Conservation (phyloP, 2,113 vertebrate species). For the Eurypyga helias region DNA sequence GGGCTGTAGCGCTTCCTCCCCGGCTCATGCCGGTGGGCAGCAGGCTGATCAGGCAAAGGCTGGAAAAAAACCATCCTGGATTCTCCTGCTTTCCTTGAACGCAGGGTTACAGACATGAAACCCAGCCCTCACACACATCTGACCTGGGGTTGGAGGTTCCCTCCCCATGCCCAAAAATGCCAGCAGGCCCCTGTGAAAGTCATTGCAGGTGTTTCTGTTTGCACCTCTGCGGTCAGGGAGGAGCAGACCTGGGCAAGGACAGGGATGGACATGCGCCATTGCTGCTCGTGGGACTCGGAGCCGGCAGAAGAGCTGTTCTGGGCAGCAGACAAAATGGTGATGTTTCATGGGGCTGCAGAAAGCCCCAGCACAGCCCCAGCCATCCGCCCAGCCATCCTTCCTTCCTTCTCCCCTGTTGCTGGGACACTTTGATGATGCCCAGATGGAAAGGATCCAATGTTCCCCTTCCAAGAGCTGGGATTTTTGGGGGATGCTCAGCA, state of each 20-base stretch:
- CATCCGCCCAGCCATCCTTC: neutral
- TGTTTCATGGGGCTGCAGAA: neutral
- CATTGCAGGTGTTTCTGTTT: neutral
- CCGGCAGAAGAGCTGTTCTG: neutral
- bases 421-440: neutral
- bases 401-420: neutral
- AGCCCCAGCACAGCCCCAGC: neutral
- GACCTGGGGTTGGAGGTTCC: neutral
- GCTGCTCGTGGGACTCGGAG: neutral
- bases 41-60: neutral
- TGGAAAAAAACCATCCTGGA: neutral
- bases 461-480: neutral
- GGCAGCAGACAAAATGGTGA: neutral
- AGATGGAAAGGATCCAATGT: neutral
- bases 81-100: neutral
- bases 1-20: neutral
- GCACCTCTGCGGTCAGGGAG: neutral
- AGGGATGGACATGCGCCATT: accelerated
- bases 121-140: accelerated
- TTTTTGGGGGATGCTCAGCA: neutral
- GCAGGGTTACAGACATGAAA: neutral
- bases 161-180: neutral
- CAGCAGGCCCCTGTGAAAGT: neutral
- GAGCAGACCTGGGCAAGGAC: neutral
- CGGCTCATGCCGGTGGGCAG: accelerated